Percentiles rank a stretch among this genome's conserved stretches.
Evolutionary conservation across 2,888 invertebrate genomes (phyloP).

Genomic region (Drosophila cognata): DNA sequence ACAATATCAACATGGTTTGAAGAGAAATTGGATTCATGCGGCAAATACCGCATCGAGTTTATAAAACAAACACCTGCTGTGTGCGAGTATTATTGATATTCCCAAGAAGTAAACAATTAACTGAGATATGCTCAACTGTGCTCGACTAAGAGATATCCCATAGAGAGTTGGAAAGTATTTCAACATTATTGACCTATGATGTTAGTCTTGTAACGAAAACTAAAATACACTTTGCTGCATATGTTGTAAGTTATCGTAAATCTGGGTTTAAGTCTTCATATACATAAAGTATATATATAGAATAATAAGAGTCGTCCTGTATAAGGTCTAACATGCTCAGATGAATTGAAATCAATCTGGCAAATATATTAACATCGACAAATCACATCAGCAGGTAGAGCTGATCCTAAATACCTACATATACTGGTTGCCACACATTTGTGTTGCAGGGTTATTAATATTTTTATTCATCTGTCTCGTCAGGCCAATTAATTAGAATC

Average conservation of each 20-base stretch:
- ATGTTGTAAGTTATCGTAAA: too few species aligned
- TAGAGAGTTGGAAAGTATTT: not conserved
- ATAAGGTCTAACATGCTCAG: too few species aligned
- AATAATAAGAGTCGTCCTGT: too few species aligned
- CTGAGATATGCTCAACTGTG: not conserved
- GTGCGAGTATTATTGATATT: constrained; percentile 29
- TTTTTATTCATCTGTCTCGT: not conserved
- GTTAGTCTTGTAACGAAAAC: too few species aligned
- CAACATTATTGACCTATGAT: too few species aligned
- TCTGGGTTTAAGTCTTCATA: too few species aligned
- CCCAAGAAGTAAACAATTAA: constrained; percentile 1
- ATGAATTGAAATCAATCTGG: not conserved
- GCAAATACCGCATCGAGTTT: constrained; percentile 35
- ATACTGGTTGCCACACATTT: not conserved
- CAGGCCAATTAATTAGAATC: constrained; percentile 68
- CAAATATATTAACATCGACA: not conserved
- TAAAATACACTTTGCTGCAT: too few species aligned
- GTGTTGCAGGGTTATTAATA: not conserved
- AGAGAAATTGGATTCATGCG: constrained; percentile 28
- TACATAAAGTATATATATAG: too few species aligned
- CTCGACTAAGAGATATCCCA: not conserved
- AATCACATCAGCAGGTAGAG: not conserved
- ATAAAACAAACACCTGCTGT: constrained; percentile 37
- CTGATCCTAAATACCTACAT: not conserved
- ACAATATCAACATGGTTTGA: constrained; percentile 54